Base-by-base conservation (phyloP, 2,888 invertebrate genomes). In the Drosophila sordidapex region DNA sequence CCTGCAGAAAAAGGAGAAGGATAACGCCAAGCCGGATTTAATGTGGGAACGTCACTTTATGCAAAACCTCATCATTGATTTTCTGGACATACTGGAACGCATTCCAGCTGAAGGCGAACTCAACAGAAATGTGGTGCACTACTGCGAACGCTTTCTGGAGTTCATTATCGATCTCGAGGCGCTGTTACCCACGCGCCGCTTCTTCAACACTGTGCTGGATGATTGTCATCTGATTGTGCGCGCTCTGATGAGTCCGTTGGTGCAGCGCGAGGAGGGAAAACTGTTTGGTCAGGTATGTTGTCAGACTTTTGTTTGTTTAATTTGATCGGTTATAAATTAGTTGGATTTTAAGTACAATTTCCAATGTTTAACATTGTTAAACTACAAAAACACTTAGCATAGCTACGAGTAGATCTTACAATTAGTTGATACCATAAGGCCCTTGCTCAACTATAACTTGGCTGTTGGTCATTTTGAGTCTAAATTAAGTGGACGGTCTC, bases 141-240 rank as follows among this genome's bases (percentile, higher is more conserved):
- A 98, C 92, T 98, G 98, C 93, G 99, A 99, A 94, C 95, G 99
- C 51, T 99, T 99, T 93, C 93, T 99, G 73, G 99, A 99, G 94
- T 94, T 99, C 77, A 95, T 99, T 93, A 98, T 99, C 66, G 99
- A 99, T 93, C 94, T 99, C 82, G 99, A 99, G 91, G 98, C 99
- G 1, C 94, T 99, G 77, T 93, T 99, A 87, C 99, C 99, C 0
- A 99, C 99, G 0, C 95, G 99, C 43, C 95, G 99, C 57, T 99
- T 99, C 94, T 98, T 99, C 93, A 99, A 99, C 93, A 97, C 97
- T 0, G 96, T 99, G 1, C 94, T 99, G 93, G 99, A 99, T 91
- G 98, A 99, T 93, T 96, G 97, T 74, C 99, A 99, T 92, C 94
- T 99, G 43, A 96, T 99, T 53, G 98, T 98, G 13, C 95, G 97